Evolutionary conservation across 2,113 vertebrate genomes (phyloP).

Genomic region (Gavia stellata): DNA sequence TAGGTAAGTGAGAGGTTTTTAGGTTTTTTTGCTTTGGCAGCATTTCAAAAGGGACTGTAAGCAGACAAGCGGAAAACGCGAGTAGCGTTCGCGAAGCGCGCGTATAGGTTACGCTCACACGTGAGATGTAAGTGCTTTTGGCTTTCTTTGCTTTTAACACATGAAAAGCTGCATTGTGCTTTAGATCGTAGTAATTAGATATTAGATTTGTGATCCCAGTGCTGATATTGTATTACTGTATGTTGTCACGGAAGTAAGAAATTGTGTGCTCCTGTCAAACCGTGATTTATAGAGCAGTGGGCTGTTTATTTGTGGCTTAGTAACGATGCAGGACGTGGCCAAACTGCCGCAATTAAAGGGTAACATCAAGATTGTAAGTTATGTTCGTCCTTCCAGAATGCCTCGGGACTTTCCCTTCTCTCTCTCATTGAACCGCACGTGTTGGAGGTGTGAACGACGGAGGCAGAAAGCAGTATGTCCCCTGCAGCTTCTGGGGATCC

Average conservation of each 20-base stretch:
- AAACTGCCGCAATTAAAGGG: not conserved
- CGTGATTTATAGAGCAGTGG: not conserved
- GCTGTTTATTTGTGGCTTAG: not conserved
- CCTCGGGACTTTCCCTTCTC: not conserved
- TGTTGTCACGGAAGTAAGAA: not conserved
- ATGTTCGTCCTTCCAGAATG: not conserved
- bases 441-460: not conserved
- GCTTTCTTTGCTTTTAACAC: not conserved
- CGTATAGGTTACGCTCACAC: fast-evolving
- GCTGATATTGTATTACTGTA: not conserved
- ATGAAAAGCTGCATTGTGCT: not conserved
- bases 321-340: fast-evolving
- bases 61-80: not conserved
- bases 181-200: not conserved
- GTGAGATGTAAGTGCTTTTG: not conserved
- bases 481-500: not conserved
- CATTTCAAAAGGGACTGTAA: not conserved
- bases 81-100: not conserved
- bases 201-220: not conserved
- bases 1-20: not conserved
- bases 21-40: slow-evolving; percentile 8
- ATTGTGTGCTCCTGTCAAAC: fast-evolving
- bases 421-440: not conserved
- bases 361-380: not conserved
- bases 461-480: not conserved